Evolutionary conservation across 2,888 invertebrate genomes (phyloP), one percentile per base, ranked within the genome.

Genomic region (Lepidocyrtoides sp.): DNA sequence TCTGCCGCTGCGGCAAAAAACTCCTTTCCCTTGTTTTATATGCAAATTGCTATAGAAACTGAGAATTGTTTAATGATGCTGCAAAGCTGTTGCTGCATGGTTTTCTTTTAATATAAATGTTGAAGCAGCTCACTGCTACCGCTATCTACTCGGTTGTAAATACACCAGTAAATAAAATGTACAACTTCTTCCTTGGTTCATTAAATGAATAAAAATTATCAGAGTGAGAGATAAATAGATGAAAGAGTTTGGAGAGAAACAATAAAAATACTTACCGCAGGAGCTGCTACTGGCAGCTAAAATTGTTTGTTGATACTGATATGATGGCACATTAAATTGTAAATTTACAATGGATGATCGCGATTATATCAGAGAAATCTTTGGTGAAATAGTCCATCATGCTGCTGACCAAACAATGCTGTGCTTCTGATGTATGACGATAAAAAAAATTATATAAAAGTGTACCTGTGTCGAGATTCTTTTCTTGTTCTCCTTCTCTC

Each of bases 1-100:
- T 69, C 69, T 91, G 83, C 89, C 82, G 87, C 48, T 91, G 91
- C 91, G 86, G 86, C 91, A 82, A 82, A 83, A 89, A 86, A 77
- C 79, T 41, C 69, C 77, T 91, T 87, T 82, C 87, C 83, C 91
- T 91, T 91, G 91, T 91, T 91, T 91, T 88, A 79, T 88, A 91
- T 91, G 91, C 91, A 91, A 91, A 91, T 91, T 91, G 91, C 83
- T 91, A 83, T 88, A 91, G 91, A 91, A 91, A 91, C 87, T 66
- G 91, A 91, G 91, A 88, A 91, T 91, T 91, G 84, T 91, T 91
- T 88, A 91, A 91, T 91, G 91, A 91, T 88, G 88, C 87, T 88
- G 72, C 91, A 85, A 91, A 88, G 91, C 63, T 83, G 82, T 69
- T 85, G 90, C 23, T 85, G 51, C 82, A n/a, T 83, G 12, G 41